Evolutionary conservation across 2,888 invertebrate species (phyloP).

Genomic region (Bembecia ichneumoniformis): DNA sequence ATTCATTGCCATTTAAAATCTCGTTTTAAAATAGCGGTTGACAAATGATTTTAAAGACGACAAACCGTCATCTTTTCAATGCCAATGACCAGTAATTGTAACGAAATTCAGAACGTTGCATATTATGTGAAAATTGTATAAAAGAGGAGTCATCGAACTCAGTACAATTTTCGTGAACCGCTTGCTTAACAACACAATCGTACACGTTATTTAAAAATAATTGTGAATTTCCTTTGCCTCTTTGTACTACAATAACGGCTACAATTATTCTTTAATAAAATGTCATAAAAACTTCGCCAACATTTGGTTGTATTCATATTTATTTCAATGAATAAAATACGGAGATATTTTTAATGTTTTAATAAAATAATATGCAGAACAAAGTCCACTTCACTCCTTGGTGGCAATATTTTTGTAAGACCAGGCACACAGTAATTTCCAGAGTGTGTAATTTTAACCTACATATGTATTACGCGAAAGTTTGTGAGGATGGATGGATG

Average conservation of each 20-base stretch:
- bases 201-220: slow-evolving; percentile 32
- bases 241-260: slow-evolving; percentile 12
- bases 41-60: neutral
- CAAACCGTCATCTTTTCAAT: neutral
- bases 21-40: too few relatives aligned
- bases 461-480: too few relatives aligned
- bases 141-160: slow-evolving; percentile 20
- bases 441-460: too few relatives aligned
- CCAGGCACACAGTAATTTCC: too few relatives aligned
- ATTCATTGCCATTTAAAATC: too few relatives aligned
- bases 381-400: too few relatives aligned
- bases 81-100: neutral
- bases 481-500: too few relatives aligned
- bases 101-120: neutral
- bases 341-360: too few relatives aligned
- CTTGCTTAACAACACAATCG: slow-evolving; percentile 19
- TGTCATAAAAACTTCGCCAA: slow-evolving; percentile 4
- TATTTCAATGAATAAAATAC: too few relatives aligned
- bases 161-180: slow-evolving; percentile 25
- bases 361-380: too few relatives aligned
- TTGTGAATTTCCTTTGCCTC: slow-evolving; percentile 27
- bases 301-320: too few relatives aligned
- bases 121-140: slow-evolving; percentile 21
- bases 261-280: slow-evolving; percentile 7
- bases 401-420: too few relatives aligned